Evolutionary conservation across 2,888 invertebrate species (phyloP), one percentile per base, ranked within the genome.

Genomic region (Drosophila hamatofila): DNA sequence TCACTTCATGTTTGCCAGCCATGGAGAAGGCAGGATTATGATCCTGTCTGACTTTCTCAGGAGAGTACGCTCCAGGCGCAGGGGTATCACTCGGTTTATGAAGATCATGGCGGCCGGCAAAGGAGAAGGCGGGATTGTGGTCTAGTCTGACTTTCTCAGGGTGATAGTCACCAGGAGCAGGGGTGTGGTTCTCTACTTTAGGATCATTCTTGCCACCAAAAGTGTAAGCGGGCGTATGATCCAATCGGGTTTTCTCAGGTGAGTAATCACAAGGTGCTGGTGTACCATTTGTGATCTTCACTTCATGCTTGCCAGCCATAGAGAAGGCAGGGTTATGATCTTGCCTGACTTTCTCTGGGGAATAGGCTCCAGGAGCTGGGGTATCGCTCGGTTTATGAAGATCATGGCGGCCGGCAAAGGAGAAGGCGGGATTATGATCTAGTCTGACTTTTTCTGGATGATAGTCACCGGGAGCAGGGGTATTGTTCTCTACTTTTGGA

Each of bases 391-490:
- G 39, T 7, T 39, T 39, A 1, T 39, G n/a, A 18, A 39, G 39
- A 9, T n/a, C 39, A 18, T 39, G 39, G 0, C 39, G 39, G 1
- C 39, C 39, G 9, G 39, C 39, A 2, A 39, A 39, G 9, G 39
- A 39, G 2, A 39, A 39, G 39, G 39, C 42, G 12, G 12, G 42
- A 42, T 44, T 23, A 3, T 44, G 44, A 1, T 42, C 41, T 5
- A n/a, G 44, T 23, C 44, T 44, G 0, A 72, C 62, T 79, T 94
- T 95, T 81, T 95, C 95, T 0, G 95, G 95, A 82, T 91, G 63
- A 84, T 96, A 96, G 33, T 94, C 94, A 60, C 95, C 95, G 23
- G 96, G 96, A n/a, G 95, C 95, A 79, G 96, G 96, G 16, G 94
- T 88, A 61, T 94, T 93, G 51, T 41, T 80, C 27, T 62, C 59